phyloP scores from a whole-genome alignment of 2,113 vertebrate genomes.

The Bettongia penicillata region DNA sequence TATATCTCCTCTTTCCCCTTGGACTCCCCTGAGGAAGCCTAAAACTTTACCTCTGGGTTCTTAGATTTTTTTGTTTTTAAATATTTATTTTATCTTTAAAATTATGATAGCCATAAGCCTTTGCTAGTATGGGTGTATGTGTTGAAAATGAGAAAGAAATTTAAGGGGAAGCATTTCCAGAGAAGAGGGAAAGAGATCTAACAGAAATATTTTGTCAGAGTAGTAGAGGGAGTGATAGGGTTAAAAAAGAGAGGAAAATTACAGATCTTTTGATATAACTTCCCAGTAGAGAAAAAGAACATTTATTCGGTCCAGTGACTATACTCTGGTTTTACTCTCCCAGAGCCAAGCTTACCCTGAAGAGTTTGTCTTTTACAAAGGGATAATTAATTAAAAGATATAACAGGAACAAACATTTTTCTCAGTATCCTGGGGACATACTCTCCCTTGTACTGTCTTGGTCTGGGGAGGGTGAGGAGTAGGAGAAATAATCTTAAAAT shows the following conservation, averaged over 20 bases:
- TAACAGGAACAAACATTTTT: neutral
- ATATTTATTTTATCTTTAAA: neutral
- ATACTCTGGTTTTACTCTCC: neutral
- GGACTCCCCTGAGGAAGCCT: neutral
- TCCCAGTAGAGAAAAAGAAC: neutral
- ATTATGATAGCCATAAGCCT: neutral
- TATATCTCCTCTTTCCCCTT: neutral
- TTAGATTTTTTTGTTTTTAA: neutral
- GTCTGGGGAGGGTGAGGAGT: neutral
- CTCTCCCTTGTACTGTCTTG: neutral
- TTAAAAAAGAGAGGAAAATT: neutral
- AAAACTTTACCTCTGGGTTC: neutral
- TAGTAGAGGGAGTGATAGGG: neutral
- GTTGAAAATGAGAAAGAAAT: neutral
- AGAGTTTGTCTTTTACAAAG: neutral
- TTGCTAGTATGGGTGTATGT: neutral
- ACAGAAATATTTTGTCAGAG: neutral
- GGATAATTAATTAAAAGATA: neutral
- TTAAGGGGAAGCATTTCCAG: neutral
- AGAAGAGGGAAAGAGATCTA: neutral
- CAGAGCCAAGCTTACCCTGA: neutral
- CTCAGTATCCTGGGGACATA: neutral
- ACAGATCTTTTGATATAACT: neutral
- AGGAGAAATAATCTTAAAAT: neutral
- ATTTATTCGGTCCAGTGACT: neutral